Evolutionary conservation across 2,113 vertebrate species (phyloP), one percentile per base, ranked within the genome.

Genomic region (Stomatorhinus ivindoensis): DNA sequence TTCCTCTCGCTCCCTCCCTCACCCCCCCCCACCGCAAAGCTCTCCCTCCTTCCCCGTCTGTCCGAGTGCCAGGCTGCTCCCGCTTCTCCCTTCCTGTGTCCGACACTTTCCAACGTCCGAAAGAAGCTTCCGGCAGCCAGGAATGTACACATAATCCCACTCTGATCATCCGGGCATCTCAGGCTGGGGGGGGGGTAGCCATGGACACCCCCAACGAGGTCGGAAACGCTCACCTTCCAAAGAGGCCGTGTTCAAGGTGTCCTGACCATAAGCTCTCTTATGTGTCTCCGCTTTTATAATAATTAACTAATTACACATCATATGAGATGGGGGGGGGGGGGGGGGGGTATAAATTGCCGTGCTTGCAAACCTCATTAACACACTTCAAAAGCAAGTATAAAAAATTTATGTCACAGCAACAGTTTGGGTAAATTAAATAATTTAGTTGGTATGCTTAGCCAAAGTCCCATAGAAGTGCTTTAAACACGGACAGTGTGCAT

Each of bases 381-480:
- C 92, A 95, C 95, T 96, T 96, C 95, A 96, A 96, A 96, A 95
- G 94, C 94, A 94, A 94, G 93, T 90, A 94, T 96, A 93, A 96
- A 96, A 96, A 94, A 96, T 95, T 94, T 94, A 96, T 96, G 95
- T 93, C 94, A 92, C 93, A 95, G 95, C 95, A 92, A 95, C 94
- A 94, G 95, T 96, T 96, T 95, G 95, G 93, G 94, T 93, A 95
- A 96, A 96, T 96, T 94, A 94, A 96, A 96, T 96, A 95, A 96
- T 96, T 95, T 94, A 95, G 93, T 94, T 94, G 93, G 90, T 86
- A 55, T 83, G 91, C 90, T 88, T 90, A 92, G 47, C 88, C 46
- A 17, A 87, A 92, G 90, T 91, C 89, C 90, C 86, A 87, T 48
- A 88, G 90, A 88, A 92, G 91, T 91, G 89, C 83, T 87, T 91